Base-by-base conservation (phyloP, 2,113 vertebrate genomes). In the Otolemur garnettii region DNA sequence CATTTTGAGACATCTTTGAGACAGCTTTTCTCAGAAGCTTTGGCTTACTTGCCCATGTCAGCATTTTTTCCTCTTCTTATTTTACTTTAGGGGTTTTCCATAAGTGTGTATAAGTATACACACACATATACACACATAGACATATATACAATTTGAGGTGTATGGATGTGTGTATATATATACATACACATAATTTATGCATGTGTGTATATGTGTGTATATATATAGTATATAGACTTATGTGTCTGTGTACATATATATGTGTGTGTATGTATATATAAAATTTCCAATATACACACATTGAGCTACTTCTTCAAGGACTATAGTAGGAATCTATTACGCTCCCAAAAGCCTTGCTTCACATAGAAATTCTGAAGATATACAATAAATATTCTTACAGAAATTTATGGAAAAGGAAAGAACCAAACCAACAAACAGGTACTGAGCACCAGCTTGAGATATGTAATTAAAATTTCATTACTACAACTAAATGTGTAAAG, bases 1-100 rank as follows among this genome's bases (percentile, higher is more conserved):
- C n/a, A 66, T 68, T 79, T 80, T 64, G 38, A 92, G 33, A 21
- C 8, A 19, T 35, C 42, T 81, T 78, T 82, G 60, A 86, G 28
- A 14, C 74, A 89, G n/a, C 33, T 89, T 83, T 94, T 94, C 60
- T 68, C n/a, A 86, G 26, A 55, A 21, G 30, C 10, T 66, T 94
- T 93, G 69, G 19, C 17, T 90, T 17, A 81, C 42, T 50, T 85
- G n/a, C 22, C 33, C 60, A 66, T 19, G 5, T 66, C 42, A 90
- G 18, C 7, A 18, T 84, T 78, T 84, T 35, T 75, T 87, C 45
- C 30, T 26, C 24, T 12, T 74, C 53, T 60, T 74, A 74, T 60
- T 78, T 50, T 86, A 75, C 35, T 88, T 66, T 68, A 24, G 55
- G 57, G 30, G 35, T 62, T 90, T 60, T 62, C 45, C 57, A 13